Evolutionary conservation across 2,113 vertebrate species (phyloP).

Genomic region (Varanus salvator): DNA sequence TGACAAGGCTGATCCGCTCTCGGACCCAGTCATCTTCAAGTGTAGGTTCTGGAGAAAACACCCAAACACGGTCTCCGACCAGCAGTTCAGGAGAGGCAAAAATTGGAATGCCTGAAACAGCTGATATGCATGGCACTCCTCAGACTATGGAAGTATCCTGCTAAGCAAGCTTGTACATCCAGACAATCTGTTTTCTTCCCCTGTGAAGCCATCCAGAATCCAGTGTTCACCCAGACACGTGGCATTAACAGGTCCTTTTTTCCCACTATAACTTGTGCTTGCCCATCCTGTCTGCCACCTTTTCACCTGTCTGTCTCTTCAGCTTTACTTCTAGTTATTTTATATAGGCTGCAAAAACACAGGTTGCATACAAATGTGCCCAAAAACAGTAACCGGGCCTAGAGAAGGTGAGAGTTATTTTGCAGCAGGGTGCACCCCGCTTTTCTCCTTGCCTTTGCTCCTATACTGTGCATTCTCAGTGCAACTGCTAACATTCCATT

Average conservation of each 20-base stretch:
- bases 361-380: neutral
- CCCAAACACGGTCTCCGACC: constrained; percentile 81
- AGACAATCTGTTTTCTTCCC: constrained; percentile 63
- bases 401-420: neutral
- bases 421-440: neutral
- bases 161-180: constrained; percentile 78
- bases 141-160: constrained; percentile 97
- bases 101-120: constrained; percentile 74
- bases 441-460: neutral
- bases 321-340: constrained; percentile 70
- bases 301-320: constrained; percentile 70
- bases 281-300: constrained; percentile 68
- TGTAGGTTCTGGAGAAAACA: constrained; percentile 85
- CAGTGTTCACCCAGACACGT: constrained; percentile 67
- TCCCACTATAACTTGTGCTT: constrained; percentile 73
- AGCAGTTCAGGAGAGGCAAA: constrained; percentile 80
- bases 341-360: constrained; percentile 65
- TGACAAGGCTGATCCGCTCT: constrained; percentile 91
- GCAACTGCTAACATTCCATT: constrained; percentile 70
- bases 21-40: constrained; percentile 93
- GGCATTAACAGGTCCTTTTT: constrained; percentile 61
- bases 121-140: constrained; percentile 82
- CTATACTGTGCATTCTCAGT: neutral
- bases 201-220: constrained; percentile 66
- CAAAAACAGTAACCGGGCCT: neutral